Base-by-base conservation (phyloP, 2,797 vertebrate species). In the Sus cebifrons region DNA sequence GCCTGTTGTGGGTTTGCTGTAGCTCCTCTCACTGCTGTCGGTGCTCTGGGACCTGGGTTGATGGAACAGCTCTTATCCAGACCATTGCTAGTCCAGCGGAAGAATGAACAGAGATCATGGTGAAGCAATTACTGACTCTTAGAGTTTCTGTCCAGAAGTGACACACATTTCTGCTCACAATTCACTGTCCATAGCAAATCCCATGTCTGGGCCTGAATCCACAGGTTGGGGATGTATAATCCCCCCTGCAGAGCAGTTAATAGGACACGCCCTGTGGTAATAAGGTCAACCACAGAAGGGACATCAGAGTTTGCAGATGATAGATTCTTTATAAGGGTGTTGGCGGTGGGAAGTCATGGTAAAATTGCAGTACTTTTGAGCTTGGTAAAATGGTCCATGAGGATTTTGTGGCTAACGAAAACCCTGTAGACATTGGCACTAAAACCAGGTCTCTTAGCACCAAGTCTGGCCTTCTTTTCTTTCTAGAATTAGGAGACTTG, bases 401-500 rank as follows among this genome's bases (percentile, higher is more conserved):
- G 49, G 44, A 20, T 49, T 67, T 70, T 32, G 10, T 86, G 20
- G 29, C 32, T 86, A 81, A 32, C 10, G 70, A 85, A 92, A 89
- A 65, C 95, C 20, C 23, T 70, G 21, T 12, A 49, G 86, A 64
- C 44, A 18, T 11, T 18, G 17, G 74, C 67, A 87, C 40, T 86
- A 86, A 93, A 64, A 62, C 62, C 5, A 40, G 32, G 16, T 67
- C 20, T 58, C 12, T 89, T 79, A 58, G 54, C 10, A 20, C 20
- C 29, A 81, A 60, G 16, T 65, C 36, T 56, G 81, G 49, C 16
- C 14, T 74, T 94, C 15, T 78, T 93, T 95, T 74, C 54, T 65
- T 7, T 86, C 27, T 93, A 29, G 21, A 94, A 81, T 77, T 93
- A 65, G 90, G 67, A 92, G 36, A 62, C 14, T 70, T 82, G 52